Percentiles rank a stretch among this genome's conserved stretches.
Conservation (phyloP, 2,888 invertebrate genomes). For the Acronicta psi region DNA sequence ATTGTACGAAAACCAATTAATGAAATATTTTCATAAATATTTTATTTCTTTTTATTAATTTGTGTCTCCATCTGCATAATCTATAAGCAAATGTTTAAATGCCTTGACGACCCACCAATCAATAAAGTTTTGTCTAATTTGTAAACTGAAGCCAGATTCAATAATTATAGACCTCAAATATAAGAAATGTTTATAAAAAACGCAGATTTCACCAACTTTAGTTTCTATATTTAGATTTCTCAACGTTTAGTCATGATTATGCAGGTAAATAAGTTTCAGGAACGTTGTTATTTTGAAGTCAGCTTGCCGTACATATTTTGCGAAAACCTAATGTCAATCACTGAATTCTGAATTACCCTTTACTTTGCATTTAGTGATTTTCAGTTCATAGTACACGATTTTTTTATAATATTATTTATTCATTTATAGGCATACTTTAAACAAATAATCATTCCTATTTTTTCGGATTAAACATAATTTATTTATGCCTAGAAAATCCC, state of each 20-base stretch:
- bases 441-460: no score
- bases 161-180: neutral
- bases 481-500: neutral
- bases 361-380: no score
- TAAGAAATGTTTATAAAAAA: constrained; percentile 4
- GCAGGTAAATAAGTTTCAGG: constrained; percentile 16
- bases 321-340: neutral
- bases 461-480: neutral
- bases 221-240: constrained; percentile 16
- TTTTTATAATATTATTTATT: no score
- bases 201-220: constrained; percentile 14
- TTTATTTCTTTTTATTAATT: constrained; percentile 8
- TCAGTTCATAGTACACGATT: no score
- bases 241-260: constrained; percentile 26
- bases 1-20: constrained; percentile 20
- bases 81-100: constrained; percentile 8
- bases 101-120: constrained; percentile 21
- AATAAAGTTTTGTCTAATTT: constrained; percentile 26
- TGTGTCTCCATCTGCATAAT: neutral
- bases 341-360: no score
- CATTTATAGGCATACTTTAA: no score
- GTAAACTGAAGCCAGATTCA: constrained; percentile 4
- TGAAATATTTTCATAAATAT: constrained; percentile 12
- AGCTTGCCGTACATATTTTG: neutral
- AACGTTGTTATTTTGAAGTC: neutral